Evolutionary conservation across 2,113 vertebrate species (phyloP).

Genomic region (Felis chaus): DNA sequence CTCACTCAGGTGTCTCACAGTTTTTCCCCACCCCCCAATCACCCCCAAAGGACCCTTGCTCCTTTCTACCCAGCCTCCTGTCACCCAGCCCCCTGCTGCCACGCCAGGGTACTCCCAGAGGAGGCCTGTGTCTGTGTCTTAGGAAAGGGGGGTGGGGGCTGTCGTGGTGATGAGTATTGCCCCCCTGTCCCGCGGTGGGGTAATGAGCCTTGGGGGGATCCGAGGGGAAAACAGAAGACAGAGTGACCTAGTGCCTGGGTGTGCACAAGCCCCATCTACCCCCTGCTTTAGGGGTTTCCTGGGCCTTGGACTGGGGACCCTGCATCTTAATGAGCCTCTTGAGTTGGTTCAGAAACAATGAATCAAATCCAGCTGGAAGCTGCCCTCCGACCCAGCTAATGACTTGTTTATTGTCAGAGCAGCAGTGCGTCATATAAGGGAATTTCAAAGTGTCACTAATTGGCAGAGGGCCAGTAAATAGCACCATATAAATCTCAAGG

Average conservation of each 20-base stretch:
- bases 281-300: constrained; percentile 18
- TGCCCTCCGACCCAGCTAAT: constrained; percentile 84
- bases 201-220: background rate
- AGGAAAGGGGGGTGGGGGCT: background rate
- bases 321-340: constrained; percentile 68
- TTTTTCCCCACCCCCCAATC: background rate
- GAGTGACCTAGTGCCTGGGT: background rate
- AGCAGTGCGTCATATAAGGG: constrained; percentile 81
- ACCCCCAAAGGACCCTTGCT: background rate
- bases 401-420: constrained; percentile 86
- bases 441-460: constrained; percentile 85
- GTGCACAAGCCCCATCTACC: background rate
- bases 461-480: constrained; percentile 82
- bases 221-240: background rate
- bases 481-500: constrained; percentile 82
- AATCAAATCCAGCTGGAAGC: constrained; percentile 82
- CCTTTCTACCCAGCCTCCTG: background rate
- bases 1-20: background rate
- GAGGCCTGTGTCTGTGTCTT: background rate
- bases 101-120: background rate
- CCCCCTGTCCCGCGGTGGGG: background rate
- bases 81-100: background rate
- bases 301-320: constrained; percentile 18
- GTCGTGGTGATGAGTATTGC: background rate
- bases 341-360: constrained; percentile 79